These are phyloP conservation scores for Galagoides demidoff DNA, from an alignment of 2,797 vertebrate genomes.

Conservation along the genomic window DNA sequence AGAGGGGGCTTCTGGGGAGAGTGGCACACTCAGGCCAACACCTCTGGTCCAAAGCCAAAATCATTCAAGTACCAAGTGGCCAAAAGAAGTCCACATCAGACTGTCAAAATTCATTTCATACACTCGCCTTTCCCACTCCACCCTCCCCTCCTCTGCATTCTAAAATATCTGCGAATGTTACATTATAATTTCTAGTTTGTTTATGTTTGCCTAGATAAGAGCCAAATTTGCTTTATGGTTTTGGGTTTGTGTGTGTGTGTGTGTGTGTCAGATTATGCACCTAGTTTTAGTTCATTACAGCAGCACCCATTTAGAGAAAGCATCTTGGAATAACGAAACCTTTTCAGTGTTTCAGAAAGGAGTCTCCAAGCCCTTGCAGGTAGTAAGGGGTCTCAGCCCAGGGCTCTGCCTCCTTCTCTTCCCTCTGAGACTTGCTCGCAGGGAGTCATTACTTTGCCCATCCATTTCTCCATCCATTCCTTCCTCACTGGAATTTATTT, in stretches of 20 bases:
- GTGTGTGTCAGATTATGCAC: not conserved
- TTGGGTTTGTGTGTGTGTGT: not conserved
- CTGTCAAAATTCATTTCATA: not conserved
- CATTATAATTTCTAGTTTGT: not conserved
- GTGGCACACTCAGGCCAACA: not conserved
- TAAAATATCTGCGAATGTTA: not conserved
- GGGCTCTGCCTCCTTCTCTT: not conserved
- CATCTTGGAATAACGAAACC: not conserved
- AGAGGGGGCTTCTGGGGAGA: not conserved
- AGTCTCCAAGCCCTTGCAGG: not conserved
- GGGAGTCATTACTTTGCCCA: not conserved
- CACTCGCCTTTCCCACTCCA: not conserved
- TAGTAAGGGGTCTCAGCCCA: not conserved
- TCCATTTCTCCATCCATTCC: not conserved
- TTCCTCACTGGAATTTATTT: constrained; percentile 19
- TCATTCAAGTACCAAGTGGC: not conserved
- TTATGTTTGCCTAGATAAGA: constrained; percentile 32
- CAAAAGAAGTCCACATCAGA: not conserved
- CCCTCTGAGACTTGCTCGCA: not conserved
- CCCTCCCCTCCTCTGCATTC: not conserved
- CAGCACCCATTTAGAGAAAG: constrained; percentile 36
- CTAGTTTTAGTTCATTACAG: not conserved
- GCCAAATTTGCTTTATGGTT: not conserved
- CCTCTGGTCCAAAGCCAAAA: not conserved
- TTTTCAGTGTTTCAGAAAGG: constrained; percentile 17